These are phyloP conservation scores for Rhinichthys osculus DNA, from an alignment of 2,797 vertebrate species.

Conservation along the genomic window DNA sequence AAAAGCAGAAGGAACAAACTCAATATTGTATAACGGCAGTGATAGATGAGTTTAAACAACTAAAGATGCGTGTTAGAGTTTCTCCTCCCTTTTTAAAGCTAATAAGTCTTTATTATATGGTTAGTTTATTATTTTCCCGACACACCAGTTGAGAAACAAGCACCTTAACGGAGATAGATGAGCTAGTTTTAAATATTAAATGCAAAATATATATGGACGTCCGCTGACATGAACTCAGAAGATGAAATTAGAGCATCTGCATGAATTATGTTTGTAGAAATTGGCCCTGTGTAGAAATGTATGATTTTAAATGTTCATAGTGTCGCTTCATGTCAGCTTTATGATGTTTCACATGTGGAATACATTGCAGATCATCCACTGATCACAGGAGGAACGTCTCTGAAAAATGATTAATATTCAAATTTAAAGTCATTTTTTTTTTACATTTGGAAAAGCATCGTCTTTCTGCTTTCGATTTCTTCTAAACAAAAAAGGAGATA, in stretches of 20 bases:
- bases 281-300: not conserved
- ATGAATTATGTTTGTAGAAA: not conserved
- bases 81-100: not conserved
- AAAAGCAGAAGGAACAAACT: not conserved
- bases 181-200: not conserved
- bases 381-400: not conserved
- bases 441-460: conserved; percentile 12
- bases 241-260: too few relatives aligned
- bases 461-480: conserved; percentile 72
- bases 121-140: not conserved
- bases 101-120: not conserved
- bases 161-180: not conserved
- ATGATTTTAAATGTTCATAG: not conserved
- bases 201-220: not conserved
- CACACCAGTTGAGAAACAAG: not conserved
- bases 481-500: conserved; percentile 70
- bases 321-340: not conserved
- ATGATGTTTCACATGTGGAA: not conserved
- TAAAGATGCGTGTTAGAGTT: not conserved
- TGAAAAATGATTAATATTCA: not conserved
- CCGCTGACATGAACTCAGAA: too few relatives aligned
- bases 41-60: not conserved
- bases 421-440: conserved; percentile 11
- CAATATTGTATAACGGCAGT: too few relatives aligned
- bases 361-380: not conserved